phyloP scores from a whole-genome alignment of 1,140 invertebrate genomes.

The Hycleus cichorii region DNA sequence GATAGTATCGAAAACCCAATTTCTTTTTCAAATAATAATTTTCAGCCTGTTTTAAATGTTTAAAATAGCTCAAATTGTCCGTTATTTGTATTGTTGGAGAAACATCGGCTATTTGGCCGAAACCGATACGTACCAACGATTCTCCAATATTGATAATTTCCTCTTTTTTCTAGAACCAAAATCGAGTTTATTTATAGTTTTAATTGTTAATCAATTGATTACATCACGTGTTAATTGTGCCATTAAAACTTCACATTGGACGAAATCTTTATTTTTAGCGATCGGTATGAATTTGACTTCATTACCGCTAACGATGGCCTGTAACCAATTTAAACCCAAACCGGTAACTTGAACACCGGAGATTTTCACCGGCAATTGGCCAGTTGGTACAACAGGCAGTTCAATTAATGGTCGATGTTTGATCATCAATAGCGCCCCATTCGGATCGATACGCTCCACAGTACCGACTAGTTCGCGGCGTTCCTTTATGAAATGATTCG shows the following conservation, averaged over 20 bases:
- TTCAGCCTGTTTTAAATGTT: conserved; percentile 39
- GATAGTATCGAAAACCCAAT: conserved; percentile 47
- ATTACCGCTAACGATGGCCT: conserved; percentile 42
- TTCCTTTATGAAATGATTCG: conserved; percentile 43
- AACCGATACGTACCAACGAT: conserved; percentile 44
- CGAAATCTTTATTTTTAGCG: conserved; percentile 37
- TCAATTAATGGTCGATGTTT: conserved; percentile 46
- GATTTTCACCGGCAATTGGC: conserved; percentile 47
- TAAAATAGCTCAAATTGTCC: conserved; percentile 31
- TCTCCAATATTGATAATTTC: conserved; percentile 37
- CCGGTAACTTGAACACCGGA: conserved; percentile 43
- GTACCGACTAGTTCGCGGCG: conserved; percentile 41
- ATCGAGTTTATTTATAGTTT: background rate
- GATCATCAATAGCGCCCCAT: conserved; percentile 42
- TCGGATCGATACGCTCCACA: conserved; percentile 44
- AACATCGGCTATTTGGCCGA: conserved; percentile 34
- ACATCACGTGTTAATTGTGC: conserved; percentile 34
- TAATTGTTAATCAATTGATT: conserved; percentile 5
- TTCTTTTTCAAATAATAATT: conserved; percentile 40
- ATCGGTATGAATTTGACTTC: conserved; percentile 44
- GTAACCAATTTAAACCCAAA: conserved; percentile 47
- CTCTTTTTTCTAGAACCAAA: conserved; percentile 12
- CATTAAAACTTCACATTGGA: conserved; percentile 43
- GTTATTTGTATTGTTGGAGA: too few species aligned
- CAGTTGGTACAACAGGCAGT: conserved; percentile 36